Evolutionary conservation across 2,113 vertebrate genomes (phyloP), one percentile per base, ranked within the genome.

Genomic region (Lagopus muta): DNA sequence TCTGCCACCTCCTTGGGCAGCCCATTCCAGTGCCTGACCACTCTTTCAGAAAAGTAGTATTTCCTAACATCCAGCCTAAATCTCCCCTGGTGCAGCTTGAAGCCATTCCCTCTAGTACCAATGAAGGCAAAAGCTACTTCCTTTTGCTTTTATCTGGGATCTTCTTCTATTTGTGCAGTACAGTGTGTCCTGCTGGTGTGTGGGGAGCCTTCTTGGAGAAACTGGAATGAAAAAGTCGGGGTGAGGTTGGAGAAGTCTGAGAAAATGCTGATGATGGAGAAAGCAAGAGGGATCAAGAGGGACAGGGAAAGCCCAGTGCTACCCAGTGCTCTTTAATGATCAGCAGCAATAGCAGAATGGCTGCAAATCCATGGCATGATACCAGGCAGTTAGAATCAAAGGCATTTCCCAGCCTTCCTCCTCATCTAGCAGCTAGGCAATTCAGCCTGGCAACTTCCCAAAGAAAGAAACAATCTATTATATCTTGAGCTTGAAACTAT

Each of bases 131-230:
- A 4, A 4, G 17, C 50, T 62, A 2, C 11, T 1, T 43, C 3
- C 12, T 4, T 42, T 43, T 43, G 7, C 22, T 7, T 67, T 64
- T 32, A 10, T 36, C 11, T 18, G 3, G 8, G 19, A 75, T 27
- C 20, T 48, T 58, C 27, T 85, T 25, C 30, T 0, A 0, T 71
- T 58, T 62, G 13, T 12, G 14, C 20, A 22, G 3, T 10, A 45
- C 11, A 0, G 0, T n/a, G 42, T 0, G 1, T 24, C 15, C 30
- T 1, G 0, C 14, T 52, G 45, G 22, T 67, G 0, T 10, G 11
- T 0, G 3, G 15, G 18, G 11, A 89, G 2, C 12, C 22, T 64
- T 54, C 45, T 32, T 36, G 45, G 25, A 57, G 57, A 58, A 8
- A 40, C 0, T 10, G 20, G 11, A 6, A 5, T 40, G 8, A 3